Base-by-base conservation (phyloP, 2,797 vertebrate species). In the Oreortyx pictus region DNA sequence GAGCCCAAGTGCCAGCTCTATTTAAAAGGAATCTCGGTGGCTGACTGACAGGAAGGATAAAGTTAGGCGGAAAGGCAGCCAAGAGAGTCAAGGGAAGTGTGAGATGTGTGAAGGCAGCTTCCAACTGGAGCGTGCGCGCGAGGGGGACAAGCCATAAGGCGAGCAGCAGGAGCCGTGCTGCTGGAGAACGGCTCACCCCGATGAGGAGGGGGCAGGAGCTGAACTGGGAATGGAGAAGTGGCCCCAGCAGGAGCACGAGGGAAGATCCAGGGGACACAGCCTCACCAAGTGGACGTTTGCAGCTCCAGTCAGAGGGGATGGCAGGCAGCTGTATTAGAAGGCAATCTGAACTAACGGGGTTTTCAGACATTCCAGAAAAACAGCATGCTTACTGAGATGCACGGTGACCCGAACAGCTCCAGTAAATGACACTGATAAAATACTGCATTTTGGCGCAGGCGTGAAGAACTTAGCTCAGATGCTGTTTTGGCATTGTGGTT, bases 81-180 rank as follows among this genome's bases (percentile, higher is more conserved):
- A 95, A 92, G 93, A 89, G 91, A 94, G 95, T 91, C 94, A 95
- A 91, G 57, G 74, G 71, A 91, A 94, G 92, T 86, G 94, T 93
- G 94, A 92, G 95, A 91, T 9, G 24, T 11, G 23, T 72, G 75
- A 86, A 92, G 71, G 81, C 76, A 90, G 88, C 87, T 89, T 79
- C 73, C 73, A 86, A 22, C 1, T 67, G 92, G 68, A 91, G 85
- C 4, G 3, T 77, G 89, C 4, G 0, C 1, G 5, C 4, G 12
- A 65, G 39, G 35, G 41, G 60, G 35, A 60, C 6, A 24, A 83
- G 89, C 47, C 0, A 2, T 15, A n/a, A 41, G 77, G 57, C 37
- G 19, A 89, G 60, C 62, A 39, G 37, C 0, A 0, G 70, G 33
- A 89, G 47, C 0, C 0, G 64, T 3, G 20, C 52, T 49, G 77